A percentile compares a stretch with the other conserved stretches of the same genome.
Evolutionary conservation across 37 sponge, comb jelly and placozoan species (phyloP).

Genomic region (Oscarella lobularis): DNA sequence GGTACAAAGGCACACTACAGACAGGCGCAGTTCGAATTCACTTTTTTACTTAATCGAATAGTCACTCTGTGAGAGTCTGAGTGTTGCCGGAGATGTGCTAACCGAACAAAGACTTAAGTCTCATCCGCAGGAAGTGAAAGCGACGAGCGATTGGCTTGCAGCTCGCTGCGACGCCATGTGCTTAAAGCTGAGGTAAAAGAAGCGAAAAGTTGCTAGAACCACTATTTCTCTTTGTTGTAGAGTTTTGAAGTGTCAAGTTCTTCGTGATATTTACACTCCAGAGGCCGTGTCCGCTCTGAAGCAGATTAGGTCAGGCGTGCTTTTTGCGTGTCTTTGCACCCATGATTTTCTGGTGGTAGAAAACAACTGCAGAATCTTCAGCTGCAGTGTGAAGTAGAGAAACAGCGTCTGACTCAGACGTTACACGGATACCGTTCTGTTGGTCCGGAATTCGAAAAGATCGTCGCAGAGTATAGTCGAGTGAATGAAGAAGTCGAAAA

Average conservation of each 20-base stretch:
- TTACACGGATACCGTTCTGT: not conserved
- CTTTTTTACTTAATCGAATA: not conserved
- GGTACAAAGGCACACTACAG: not conserved
- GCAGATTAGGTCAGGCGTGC: not conserved
- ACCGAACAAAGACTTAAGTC: not conserved
- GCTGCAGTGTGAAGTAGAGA: not conserved
- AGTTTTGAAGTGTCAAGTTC: not conserved
- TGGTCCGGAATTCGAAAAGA: not conserved
- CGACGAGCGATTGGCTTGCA: not conserved
- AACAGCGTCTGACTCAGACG: not conserved
- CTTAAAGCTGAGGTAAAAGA: not conserved
- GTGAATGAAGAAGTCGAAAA: not conserved
- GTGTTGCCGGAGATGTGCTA: not conserved
- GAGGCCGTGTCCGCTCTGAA: not conserved
- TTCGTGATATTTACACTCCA: not conserved
- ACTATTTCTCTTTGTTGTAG: too few relatives aligned
- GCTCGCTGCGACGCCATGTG: not conserved
- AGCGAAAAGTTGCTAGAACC: too few relatives aligned
- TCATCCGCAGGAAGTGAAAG: not conserved
- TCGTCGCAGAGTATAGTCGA: not conserved
- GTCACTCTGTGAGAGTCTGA: not conserved
- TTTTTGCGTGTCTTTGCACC: too few relatives aligned
- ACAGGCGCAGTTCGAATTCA: not conserved
- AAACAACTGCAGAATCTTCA: not conserved
- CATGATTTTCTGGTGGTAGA: not conserved